Percentiles rank a stretch among this genome's conserved stretches.
phyloP scores from a whole-genome alignment of 1,140 invertebrate species.

The Zaprionus inermis region DNA sequence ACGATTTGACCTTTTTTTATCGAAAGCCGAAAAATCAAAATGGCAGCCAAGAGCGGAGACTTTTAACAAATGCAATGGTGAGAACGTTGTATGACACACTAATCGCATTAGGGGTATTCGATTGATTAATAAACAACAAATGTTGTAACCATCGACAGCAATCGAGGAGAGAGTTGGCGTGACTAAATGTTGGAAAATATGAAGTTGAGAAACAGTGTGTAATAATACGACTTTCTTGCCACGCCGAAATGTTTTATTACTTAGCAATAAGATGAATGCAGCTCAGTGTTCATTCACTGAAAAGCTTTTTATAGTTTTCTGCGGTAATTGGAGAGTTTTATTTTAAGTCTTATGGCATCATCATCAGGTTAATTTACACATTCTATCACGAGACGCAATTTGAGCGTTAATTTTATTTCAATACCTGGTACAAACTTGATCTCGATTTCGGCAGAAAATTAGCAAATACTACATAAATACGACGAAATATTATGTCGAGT shows the following conservation, averaged over 20 bases:
- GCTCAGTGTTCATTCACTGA: not conserved
- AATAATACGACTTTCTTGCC: slow-evolving; percentile 24
- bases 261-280: not conserved
- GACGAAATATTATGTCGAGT: not conserved
- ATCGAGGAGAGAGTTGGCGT: slow-evolving; percentile 7
- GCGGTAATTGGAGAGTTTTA: slow-evolving; percentile 26
- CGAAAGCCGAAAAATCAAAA: slow-evolving; percentile 12
- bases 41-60: slow-evolving; percentile 33
- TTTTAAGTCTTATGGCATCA: slow-evolving; percentile 10
- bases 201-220: slow-evolving; percentile 8
- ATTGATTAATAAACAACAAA: slow-evolving; percentile 1
- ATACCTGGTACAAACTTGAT: slow-evolving; percentile 6
- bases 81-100: slow-evolving; percentile 37
- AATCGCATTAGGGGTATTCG: slow-evolving; percentile 39
- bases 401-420: slow-evolving; percentile 13
- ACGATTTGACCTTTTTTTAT: slow-evolving; percentile 54
- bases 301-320: slow-evolving; percentile 12
- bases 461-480: not conserved
- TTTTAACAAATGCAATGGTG: slow-evolving; percentile 40
- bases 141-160: not conserved
- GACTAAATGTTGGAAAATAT: slow-evolving; percentile 23
- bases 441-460: slow-evolving; percentile 12
- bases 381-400: slow-evolving; percentile 17
- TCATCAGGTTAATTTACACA: slow-evolving; percentile 11
- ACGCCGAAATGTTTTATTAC: slow-evolving; percentile 8